Evolutionary conservation across 92 coral and sea anemone species (phyloP).

Genomic region (Palythoa grandiflora): DNA sequence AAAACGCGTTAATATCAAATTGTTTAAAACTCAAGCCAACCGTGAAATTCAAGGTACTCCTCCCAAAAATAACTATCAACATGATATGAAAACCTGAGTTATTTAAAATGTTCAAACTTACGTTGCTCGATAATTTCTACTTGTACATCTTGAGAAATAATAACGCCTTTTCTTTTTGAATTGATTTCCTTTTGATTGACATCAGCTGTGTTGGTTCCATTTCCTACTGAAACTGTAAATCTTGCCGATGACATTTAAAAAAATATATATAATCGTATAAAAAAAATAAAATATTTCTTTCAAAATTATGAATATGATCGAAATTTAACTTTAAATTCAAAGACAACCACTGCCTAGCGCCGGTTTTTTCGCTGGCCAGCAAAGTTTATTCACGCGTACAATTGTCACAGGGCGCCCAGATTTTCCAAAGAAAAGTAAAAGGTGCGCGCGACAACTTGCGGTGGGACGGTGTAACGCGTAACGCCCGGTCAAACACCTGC

Average conservation of each 20-base stretch:
- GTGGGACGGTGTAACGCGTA: no score
- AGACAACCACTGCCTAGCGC: background rate
- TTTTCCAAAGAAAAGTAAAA: background rate
- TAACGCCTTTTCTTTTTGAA: conserved; percentile 51
- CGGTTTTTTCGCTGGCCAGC: background rate
- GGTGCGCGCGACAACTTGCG: no score
- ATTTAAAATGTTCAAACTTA: conserved; percentile 33
- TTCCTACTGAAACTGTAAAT: conserved; percentile 11
- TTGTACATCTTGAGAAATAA: conserved; percentile 68
- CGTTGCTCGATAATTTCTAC: conserved; percentile 74
- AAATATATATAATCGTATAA: background rate
- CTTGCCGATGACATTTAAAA: conserved; percentile 31
- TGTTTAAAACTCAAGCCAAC: background rate
- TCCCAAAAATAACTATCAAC: background rate
- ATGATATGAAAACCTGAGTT: background rate
- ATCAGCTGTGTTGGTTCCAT: background rate
- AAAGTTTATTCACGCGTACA: background rate
- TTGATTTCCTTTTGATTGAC: background rate
- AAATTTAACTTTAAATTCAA: background rate
- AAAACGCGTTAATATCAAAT: background rate
- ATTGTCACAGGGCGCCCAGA: conserved; percentile 7
- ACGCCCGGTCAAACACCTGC: no score
- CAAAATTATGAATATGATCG: background rate
- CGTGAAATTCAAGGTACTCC: background rate
- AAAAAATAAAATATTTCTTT: background rate